Conservation (phyloP, 2,888 invertebrate genomes). For the Abrostola tripartita region DNA sequence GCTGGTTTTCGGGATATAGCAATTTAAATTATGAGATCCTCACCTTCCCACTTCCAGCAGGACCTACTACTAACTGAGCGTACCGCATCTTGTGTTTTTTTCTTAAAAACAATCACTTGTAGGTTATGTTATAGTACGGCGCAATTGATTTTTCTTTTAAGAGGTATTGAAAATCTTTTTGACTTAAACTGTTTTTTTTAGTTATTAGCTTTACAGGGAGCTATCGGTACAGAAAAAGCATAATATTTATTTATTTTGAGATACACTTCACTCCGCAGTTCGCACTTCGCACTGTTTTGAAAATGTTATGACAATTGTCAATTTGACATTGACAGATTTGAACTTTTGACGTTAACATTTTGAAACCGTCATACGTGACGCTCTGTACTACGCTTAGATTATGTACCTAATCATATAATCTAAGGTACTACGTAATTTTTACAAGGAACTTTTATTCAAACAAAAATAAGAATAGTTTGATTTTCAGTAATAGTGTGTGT, state of each 20-base stretch:
- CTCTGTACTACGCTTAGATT: too few relatives aligned
- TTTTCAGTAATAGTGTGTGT: too few relatives aligned
- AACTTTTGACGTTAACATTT: neutral
- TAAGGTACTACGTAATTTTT: too few relatives aligned
- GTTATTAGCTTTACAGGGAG: neutral
- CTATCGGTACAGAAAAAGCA: neutral
- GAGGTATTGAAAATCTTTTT: too few relatives aligned
- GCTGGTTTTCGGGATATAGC: too few relatives aligned
- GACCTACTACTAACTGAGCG: slow-evolving; percentile 98
- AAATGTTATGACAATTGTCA: slow-evolving; percentile 1
- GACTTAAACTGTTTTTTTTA: neutral
- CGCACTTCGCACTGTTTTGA: neutral
- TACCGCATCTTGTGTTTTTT: slow-evolving; percentile 92
- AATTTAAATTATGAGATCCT: slow-evolving; percentile 32
- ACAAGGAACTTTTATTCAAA: too few relatives aligned
- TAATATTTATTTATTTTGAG: neutral
- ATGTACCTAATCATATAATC: too few relatives aligned
- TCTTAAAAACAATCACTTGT: slow-evolving; percentile 9
- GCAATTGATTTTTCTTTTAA: slow-evolving; percentile 1
- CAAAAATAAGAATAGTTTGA: too few relatives aligned
- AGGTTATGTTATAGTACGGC: slow-evolving; percentile 40
- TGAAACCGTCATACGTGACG: neutral
- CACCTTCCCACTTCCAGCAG: slow-evolving; percentile 99
- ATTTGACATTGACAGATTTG: neutral
- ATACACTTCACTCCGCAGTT: too few relatives aligned